Base-by-base conservation (phyloP, 2,888 invertebrate genomes). In the Amorpha juglandis region DNA sequence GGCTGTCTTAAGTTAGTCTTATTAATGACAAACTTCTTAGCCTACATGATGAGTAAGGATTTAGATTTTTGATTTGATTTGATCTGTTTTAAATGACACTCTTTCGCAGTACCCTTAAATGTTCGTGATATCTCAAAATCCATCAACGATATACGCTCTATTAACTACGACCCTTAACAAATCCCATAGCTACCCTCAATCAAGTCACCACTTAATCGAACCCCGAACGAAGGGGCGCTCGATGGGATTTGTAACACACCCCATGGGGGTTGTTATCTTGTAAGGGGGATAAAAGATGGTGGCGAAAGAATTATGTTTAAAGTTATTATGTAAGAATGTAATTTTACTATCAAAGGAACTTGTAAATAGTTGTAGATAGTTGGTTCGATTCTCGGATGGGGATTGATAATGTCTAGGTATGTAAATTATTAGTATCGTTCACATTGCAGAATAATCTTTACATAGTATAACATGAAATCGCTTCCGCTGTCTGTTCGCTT, bases 141-240 rank as follows among this genome's bases (percentile, higher is more conserved):
- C 19, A 42, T 38, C 19, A 38, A 19, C 7, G 7, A 6, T 58
- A 53, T 33, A 38, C 58, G 58, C 58, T 58, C 19, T 58, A 58
- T 58, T 58, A 58, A 58, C 58, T 42, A n/a, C 55, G 11, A 55
- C 58, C 42, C 58, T 33, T 42, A 55, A 55, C 42, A 42, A 58
- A 42, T 58, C 19, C 53, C 58, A 38, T 38, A 9, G 58, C 16
- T 19, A 12, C 64, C 14, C 38, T 27, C 67, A 66, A 69, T 68
- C 69, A 71, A 77, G 75, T 71, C 72, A 70, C 72, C 50, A 71
- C 71, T 67, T 70, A 74, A 78, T 75, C 78, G 69, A 70, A 74
- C 42, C 27, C 38, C 21, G n/a, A 62, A 38, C 50, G 62, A 16
- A 16, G 51, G 50, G 50, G 48, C 21, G 35, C 51, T 33, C 38